phyloP scores from a whole-genome alignment of 2,113 vertebrate genomes.

The Menura novaehollandiae region DNA sequence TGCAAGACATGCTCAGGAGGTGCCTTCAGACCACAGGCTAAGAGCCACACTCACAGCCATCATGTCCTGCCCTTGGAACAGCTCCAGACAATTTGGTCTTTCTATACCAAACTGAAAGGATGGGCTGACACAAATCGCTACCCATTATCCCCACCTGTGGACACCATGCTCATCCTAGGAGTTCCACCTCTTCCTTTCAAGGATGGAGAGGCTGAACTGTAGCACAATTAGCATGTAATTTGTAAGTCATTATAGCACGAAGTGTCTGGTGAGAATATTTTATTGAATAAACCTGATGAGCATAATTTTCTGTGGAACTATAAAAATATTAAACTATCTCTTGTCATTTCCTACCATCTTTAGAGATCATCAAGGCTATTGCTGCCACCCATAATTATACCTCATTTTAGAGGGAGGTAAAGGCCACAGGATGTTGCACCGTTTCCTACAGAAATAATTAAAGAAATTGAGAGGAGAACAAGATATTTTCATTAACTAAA shows the following conservation, averaged over 20 bases:
- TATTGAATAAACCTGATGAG: conserved; percentile 74
- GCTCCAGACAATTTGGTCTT: not conserved
- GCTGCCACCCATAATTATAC: conserved; percentile 21
- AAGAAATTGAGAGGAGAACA: not conserved
- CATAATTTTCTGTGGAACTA: conserved; percentile 66
- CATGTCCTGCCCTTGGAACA: not conserved
- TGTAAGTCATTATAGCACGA: conserved; percentile 73
- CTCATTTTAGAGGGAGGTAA: conserved; percentile 7
- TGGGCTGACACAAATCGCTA: not conserved
- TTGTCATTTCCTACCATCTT: conserved; percentile 38
- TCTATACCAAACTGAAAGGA: not conserved
- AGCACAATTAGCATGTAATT: conserved; percentile 78
- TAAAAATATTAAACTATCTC: conserved; percentile 59
- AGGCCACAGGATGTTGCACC: not conserved
- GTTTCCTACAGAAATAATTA: not conserved
- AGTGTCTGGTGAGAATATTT: conserved; percentile 70
- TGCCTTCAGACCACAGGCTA: not conserved
- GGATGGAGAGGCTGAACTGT: conserved; percentile 52
- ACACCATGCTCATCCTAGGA: not conserved
- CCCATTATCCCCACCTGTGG: not conserved
- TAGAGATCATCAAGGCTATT: not conserved
- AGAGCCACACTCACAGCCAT: not conserved
- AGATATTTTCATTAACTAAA: not conserved
- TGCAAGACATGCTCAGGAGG: not conserved
- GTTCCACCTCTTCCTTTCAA: conserved; percentile 56